phyloP scores from a whole-genome alignment of 1,140 invertebrate genomes.

The Brachionus rotundiformis region DNA sequence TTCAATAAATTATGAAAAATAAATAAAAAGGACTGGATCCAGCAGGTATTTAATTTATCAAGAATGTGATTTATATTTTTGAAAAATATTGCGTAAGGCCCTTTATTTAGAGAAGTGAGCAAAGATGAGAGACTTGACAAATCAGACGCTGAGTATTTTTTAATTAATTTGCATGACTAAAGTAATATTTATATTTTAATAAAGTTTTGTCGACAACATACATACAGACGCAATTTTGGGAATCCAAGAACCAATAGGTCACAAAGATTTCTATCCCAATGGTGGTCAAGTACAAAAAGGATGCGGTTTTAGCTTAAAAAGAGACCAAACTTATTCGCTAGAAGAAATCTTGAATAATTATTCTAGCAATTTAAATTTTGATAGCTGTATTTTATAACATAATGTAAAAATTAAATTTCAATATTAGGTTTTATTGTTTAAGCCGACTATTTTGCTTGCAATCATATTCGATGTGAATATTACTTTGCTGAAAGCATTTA shows the following conservation, averaged over 20 bases:
- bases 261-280: constrained; percentile 61
- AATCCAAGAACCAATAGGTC: constrained; percentile 66
- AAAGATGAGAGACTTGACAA: constrained; percentile 79
- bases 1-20: no score
- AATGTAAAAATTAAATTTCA: background rate
- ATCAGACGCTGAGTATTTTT: constrained; percentile 76
- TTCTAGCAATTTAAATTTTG: constrained; percentile 32
- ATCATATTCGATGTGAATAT: constrained; percentile 27
- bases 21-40: constrained; percentile 74
- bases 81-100: background rate
- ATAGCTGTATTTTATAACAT: background rate
- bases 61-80: no score
- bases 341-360: background rate
- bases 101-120: constrained; percentile 68
- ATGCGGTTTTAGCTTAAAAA: constrained; percentile 27
- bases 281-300: constrained; percentile 66
- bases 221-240: constrained; percentile 78
- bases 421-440: background rate
- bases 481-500: constrained; percentile 25
- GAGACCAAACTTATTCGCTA: background rate
- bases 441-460: constrained; percentile 28
- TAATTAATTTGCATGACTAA: background rate
- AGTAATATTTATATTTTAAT: background rate
- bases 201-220: constrained; percentile 81
- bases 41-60: constrained; percentile 76